Base-by-base conservation (phyloP, 2,113 vertebrate species). In the Cheirogaleus medius region DNA sequence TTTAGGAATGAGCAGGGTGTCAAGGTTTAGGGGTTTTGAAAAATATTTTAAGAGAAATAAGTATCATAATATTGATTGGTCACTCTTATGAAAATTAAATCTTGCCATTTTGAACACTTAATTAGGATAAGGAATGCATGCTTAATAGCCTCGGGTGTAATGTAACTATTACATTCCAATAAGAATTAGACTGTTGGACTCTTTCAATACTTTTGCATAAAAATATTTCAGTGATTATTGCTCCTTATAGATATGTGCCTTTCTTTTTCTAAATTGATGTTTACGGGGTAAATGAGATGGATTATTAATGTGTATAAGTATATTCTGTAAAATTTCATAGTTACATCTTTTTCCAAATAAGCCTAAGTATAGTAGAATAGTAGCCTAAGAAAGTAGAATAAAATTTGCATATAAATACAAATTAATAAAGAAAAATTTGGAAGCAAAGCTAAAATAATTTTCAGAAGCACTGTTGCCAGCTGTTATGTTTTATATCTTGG, bases 1-100 rank as follows among this genome's bases (percentile, higher is more conserved):
- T 91, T 86, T 87, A 47, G n/a, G 27, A 90, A 82, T 60, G 63
- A 81, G 56, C 84, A 44, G 56, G 5, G 3, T 34, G 14, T 91
- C 97, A 87, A 42, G 78, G 60, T 80, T 74, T 78, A 92, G 32
- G 74, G 37, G 39, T 49, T 93, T 82, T 90, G 52, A 58, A 96
- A 94, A 94, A 96, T 86, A 74, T 89, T 93, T 87, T 80, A 49
- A 58, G 95, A 84, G 95, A 95, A 94, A 56, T 13, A 13, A 86
- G 56, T 73, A 54, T 66, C 37, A 20, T 93, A 3, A 4, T 44
- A 47, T 49, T 88, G 89, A 83, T 94, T 82, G 37, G 32, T 42
- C 7, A 90, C 44, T 44, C 0, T 32, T 86, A 93, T 44, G 90
- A 63, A 96, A 27, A 84, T 69, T 71, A 86, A 89, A 83, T 60